A percentile compares a stretch with the other conserved stretches of the same genome.
These are phyloP conservation scores for Clusia tigrina DNA, from an alignment of 2,888 invertebrate species.

Conservation along the genomic window DNA sequence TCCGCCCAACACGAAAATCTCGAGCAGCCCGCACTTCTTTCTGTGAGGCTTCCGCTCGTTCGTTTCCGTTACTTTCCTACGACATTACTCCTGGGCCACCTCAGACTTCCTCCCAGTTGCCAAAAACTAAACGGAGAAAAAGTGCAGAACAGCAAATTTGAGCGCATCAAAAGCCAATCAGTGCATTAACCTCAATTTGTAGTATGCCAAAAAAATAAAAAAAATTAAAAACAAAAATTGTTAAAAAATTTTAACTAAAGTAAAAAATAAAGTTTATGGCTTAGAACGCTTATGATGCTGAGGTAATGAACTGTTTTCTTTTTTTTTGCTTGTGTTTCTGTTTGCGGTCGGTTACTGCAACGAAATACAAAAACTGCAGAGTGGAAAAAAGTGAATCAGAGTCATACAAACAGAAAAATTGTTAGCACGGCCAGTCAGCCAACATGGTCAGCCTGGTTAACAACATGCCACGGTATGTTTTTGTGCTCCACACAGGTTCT, in stretches of 20 bases:
- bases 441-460: too few species aligned
- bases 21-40: neutral
- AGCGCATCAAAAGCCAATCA: slow-evolving; percentile 22
- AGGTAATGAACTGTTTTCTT: slow-evolving; percentile 17
- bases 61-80: neutral
- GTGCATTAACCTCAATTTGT: slow-evolving; percentile 56
- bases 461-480: too few species aligned
- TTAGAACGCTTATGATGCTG: too few species aligned
- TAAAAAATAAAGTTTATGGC: neutral
- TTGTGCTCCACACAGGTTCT: too few species aligned
- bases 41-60: neutral
- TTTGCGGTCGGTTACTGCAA: slow-evolving; percentile 29
- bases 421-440: too few species aligned
- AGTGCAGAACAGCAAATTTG: neutral
- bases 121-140: too few species aligned
- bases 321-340: slow-evolving; percentile 31
- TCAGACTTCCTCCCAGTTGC: too few species aligned
- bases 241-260: slow-evolving; percentile 17
- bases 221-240: too few species aligned
- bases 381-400: too few species aligned
- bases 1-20: slow-evolving; percentile 51
- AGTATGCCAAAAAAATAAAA: slow-evolving; percentile 37
- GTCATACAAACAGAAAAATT: neutral
- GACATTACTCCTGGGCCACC: neutral
- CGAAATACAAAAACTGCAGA: neutral